Base-by-base conservation (phyloP, 64 coral and sea anemone species). In the Orbicella faveolata region DNA sequence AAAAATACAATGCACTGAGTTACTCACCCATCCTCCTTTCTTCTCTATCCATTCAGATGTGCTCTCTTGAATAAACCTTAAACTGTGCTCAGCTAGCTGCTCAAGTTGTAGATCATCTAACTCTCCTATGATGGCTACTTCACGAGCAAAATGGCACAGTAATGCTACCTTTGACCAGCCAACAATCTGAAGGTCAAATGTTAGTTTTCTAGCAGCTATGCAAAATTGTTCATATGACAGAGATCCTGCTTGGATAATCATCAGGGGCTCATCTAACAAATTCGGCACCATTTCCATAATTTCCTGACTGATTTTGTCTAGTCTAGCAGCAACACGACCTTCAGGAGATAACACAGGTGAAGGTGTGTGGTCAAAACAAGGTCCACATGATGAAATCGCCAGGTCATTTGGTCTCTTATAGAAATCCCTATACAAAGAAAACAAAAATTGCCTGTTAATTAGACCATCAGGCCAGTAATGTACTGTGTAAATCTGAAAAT, bases 21-120 rank as follows among this genome's bases (percentile, higher is more conserved):
- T 48, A 93, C 96, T 83, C 61, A 98, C 96, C 96, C 96, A 98
- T 90, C 96, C 96, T 73, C 96, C 96, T 61, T 98, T 94, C n/a
- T 75, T 98, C 52, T 92, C 96, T 52, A 98, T 98, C 91, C 94
- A 98, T 74, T 98, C 94, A 15, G 79, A 90, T 19, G 90, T 98
- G 36, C 93, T 91, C 85, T 98, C 96, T 33, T 95, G 88, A 74
- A 98, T 98, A 66, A 98, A 98, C 75, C 84, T 95, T 69, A 95
- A 87, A 62, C 93, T 95, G 41, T 95, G 90, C 10, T 90, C 93
- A 26, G 94, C 96, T 11, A 98, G 79, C 36, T 88, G 57, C n/a
- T 92, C 94, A 64, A 98, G 86, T 68, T 98, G 86, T 76, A 65
- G 78, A 69, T 98, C 96, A 84, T 90, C 87, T 26, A 95, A 73